Evolutionary conservation across 2,113 vertebrate genomes (phyloP).

Genomic region (Seriola dumerili): DNA sequence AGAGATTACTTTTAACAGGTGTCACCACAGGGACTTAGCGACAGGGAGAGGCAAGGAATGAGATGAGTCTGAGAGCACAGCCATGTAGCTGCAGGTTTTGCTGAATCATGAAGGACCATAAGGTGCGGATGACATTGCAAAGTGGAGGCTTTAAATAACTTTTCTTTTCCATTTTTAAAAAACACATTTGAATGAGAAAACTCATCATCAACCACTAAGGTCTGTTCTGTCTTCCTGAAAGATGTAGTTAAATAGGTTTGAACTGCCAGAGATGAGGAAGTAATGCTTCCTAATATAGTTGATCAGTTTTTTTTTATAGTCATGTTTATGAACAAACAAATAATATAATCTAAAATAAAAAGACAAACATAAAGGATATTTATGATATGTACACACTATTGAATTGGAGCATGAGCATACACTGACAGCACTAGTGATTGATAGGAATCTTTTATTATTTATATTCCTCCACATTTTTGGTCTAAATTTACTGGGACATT

Average conservation of each 20-base stretch:
- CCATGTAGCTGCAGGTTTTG: slow-evolving; percentile 31
- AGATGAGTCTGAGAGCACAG: not conserved
- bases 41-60: not conserved
- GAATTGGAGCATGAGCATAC: not conserved
- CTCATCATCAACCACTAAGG: not conserved
- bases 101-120: slow-evolving; percentile 59
- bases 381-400: not conserved
- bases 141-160: slow-evolving; percentile 51
- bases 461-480: not conserved
- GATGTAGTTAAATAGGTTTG: not conserved
- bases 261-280: not conserved
- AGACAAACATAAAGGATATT: not conserved
- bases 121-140: slow-evolving; percentile 48
- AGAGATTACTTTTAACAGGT: slow-evolving; percentile 51
- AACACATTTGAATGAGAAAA: not conserved
- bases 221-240: not conserved
- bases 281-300: not conserved
- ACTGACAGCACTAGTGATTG: no score
- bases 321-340: not conserved
- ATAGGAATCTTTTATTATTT: no score
- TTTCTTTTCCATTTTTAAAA: slow-evolving; percentile 29
- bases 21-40: slow-evolving; percentile 28
- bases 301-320: not conserved
- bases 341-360: no score
- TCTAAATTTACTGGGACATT: not conserved